These are phyloP conservation scores for Nebria salina DNA, from an alignment of 2,888 invertebrate species.

Conservation along the genomic window DNA sequence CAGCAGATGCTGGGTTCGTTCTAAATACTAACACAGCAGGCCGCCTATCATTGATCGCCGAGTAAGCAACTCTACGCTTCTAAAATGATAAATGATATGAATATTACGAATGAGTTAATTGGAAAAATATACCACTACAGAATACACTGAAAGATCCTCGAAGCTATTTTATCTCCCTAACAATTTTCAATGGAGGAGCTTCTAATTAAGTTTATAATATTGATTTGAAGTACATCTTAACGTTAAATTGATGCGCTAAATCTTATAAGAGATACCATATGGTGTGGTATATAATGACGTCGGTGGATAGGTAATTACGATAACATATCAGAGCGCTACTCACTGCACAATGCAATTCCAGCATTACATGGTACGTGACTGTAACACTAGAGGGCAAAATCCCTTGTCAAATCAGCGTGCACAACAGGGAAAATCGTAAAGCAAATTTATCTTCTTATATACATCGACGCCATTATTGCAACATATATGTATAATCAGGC, in stretches of 20 bases:
- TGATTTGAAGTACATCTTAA: constrained; percentile 15
- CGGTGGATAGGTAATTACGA: constrained; percentile 32
- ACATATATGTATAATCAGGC: constrained; percentile 51
- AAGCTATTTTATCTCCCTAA: background rate
- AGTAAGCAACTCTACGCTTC: constrained; percentile 7
- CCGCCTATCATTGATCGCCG: background rate
- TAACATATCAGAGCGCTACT: constrained; percentile 29
- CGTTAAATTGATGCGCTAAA: constrained; percentile 5
- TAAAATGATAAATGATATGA: constrained; percentile 38
- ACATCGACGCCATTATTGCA: background rate
- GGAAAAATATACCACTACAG: background rate
- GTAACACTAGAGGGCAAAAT: background rate
- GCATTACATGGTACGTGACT: background rate
- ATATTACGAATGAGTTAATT: constrained; percentile 20
- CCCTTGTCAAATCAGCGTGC: background rate
- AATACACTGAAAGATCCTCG: background rate
- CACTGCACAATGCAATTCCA: constrained; percentile 20
- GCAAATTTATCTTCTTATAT: constrained; percentile 1
- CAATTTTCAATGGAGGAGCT: background rate
- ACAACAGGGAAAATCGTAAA: background rate
- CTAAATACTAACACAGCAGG: background rate
- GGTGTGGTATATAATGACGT: constrained; percentile 25
- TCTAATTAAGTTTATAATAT: constrained; percentile 17
- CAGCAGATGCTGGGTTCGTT: constrained; percentile 22
- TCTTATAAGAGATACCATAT: constrained; percentile 16